Evolutionary conservation across 2,797 vertebrate genomes (phyloP), one percentile per base, ranked within the genome.

Genomic region (Aulostomus chinensis): DNA sequence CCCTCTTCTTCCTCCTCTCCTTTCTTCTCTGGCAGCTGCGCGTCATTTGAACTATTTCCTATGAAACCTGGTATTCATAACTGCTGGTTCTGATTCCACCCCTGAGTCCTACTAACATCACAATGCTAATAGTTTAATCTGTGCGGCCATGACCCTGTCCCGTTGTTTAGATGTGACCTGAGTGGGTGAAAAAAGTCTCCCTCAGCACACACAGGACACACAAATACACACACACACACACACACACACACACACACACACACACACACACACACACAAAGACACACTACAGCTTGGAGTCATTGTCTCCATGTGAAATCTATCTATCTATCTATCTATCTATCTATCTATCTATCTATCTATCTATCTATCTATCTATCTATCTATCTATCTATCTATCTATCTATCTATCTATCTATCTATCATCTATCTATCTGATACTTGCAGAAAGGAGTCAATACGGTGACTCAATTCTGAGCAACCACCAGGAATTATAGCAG

Each of bases 41-140:
- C 41, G 29, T 85, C 80, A 86, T 80, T 81, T 79, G 28, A 74
- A 70, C 58, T 68, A 67, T 68, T 70, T 67, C 80, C 68, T 66
- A 64, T 80, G 73, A 88, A 85, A 86, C 77, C 81, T 82, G 78
- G 78, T 83, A 81, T 86, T 87, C 85, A 87, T 88, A 86, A 85
- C 69, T 47, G 75, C 68, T 58, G 69, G 31, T 76, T 73, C 68
- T 83, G 81, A 86, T 84, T 83, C 73, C 71, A 71, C 86, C 83
- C 86, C 48, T 15, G 85, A 83, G 85, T 71, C 80, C 75, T 42
- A 66, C 79, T 67, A 78, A 82, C 75, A 81, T 83, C 78, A 71
- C 78, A 66, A 86, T 64, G 62, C 65, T 84, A 80, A 84, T 76
- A 79, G 71, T 82, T 74, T 81, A 77, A 83, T 84, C 69, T 76